A percentile compares a stretch with the other conserved stretches of the same genome.
Evolutionary conservation across 2,113 vertebrate genomes (phyloP).

Genomic region (Corydoras maculifer): DNA sequence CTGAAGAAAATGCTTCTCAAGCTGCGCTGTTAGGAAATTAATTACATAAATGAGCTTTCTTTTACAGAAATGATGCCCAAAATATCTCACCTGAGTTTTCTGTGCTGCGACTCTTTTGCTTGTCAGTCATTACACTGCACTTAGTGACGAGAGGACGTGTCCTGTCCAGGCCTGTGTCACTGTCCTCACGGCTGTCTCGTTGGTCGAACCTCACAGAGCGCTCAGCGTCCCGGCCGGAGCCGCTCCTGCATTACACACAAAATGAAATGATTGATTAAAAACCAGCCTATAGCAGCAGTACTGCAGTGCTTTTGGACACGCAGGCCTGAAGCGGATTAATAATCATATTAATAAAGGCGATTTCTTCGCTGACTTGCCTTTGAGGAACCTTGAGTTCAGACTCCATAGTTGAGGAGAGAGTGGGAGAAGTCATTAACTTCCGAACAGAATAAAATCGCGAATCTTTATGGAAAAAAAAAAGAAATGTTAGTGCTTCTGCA

Average conservation of each 20-base stretch:
- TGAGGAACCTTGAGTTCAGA: slow-evolving; percentile 81
- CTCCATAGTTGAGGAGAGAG: slow-evolving; percentile 58
- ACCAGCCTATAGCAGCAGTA: too few relatives aligned
- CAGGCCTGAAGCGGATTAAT: too few relatives aligned
- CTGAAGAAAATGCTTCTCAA: too few relatives aligned
- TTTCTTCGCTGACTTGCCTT: slow-evolving; percentile 61
- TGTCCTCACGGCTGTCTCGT: slow-evolving; percentile 67
- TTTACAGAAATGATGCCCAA: background rate
- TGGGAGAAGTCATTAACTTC: slow-evolving; percentile 63
- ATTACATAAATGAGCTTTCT: too few relatives aligned
- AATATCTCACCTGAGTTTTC: slow-evolving; percentile 52
- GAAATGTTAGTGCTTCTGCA: too few relatives aligned
- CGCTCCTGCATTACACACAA: slow-evolving; percentile 64
- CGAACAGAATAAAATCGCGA: slow-evolving; percentile 89
- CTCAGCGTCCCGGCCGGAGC: slow-evolving; percentile 76
- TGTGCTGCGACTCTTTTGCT: slow-evolving; percentile 62
- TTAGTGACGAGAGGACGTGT: slow-evolving; percentile 70
- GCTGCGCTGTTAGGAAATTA: too few relatives aligned
- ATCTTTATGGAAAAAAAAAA: slow-evolving; percentile 55
- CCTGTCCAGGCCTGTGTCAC: slow-evolving; percentile 57
- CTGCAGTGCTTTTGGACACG: too few relatives aligned
- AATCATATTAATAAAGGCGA: too few relatives aligned
- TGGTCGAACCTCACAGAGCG: slow-evolving; percentile 70
- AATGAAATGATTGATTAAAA: too few relatives aligned
- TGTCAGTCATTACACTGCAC: slow-evolving; percentile 79